Evolutionary conservation across 1,140 invertebrate genomes (phyloP).

Genomic region (Conus betulinus): DNA sequence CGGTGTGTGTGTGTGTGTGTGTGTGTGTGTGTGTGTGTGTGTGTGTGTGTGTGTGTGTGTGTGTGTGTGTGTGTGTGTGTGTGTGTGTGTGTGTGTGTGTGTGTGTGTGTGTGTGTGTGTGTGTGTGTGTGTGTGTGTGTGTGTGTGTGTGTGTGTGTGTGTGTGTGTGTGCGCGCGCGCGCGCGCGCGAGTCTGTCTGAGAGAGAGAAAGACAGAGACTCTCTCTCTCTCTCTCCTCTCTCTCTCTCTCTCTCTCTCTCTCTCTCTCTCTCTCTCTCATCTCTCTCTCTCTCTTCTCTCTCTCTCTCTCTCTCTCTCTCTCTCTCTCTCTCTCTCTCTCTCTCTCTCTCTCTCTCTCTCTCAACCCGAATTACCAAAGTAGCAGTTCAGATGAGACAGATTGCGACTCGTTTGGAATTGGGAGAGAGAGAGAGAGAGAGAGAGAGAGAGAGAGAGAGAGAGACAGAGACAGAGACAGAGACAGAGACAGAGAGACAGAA

Average conservation of each 20-base stretch:
- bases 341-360: no score
- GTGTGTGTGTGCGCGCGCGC: background rate
- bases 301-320: no score
- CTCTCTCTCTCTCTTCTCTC: background rate
- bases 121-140: background rate
- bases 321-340: background rate
- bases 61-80: background rate
- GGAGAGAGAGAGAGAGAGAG: background rate
- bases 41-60: background rate
- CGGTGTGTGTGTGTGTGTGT: background rate
- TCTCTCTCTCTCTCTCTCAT: background rate
- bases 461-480: background rate
- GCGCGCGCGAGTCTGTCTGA: background rate
- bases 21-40: background rate
- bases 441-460: background rate
- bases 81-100: background rate
- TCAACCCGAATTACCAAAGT: background rate
- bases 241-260: background rate
- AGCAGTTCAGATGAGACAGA: background rate
- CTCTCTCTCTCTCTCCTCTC: background rate
- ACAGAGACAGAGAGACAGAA: conserved; percentile 19
- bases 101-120: background rate
- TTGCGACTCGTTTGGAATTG: background rate
- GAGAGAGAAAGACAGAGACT: background rate
- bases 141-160: background rate